A percentile compares a stretch with the other conserved stretches of the same genome.
phyloP scores from a whole-genome alignment of 1,140 invertebrate species.

The Orius insidiosus region DNA sequence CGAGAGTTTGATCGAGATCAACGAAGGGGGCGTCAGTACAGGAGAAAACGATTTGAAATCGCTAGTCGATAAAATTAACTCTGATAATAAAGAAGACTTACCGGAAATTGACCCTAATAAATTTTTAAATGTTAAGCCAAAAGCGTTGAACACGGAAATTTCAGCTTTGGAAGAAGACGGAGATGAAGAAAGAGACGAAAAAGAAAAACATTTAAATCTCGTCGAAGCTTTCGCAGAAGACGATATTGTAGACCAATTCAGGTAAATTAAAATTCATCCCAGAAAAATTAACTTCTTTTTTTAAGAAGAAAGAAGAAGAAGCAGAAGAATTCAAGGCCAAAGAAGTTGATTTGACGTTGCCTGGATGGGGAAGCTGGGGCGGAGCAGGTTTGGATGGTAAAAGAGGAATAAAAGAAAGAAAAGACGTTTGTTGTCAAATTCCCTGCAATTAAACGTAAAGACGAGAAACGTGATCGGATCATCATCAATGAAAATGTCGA shows the following conservation, averaged over 20 bases:
- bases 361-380: slow-evolving; percentile 91
- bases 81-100: slow-evolving; percentile 5
- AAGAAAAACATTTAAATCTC: slow-evolving; percentile 51
- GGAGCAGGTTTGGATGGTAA: slow-evolving; percentile 55
- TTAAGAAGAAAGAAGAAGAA: slow-evolving; percentile 58
- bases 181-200: slow-evolving; percentile 33
- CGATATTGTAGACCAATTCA: slow-evolving; percentile 78
- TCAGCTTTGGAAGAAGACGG: slow-evolving; percentile 36
- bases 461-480: slow-evolving; percentile 60
- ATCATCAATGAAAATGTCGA: slow-evolving; percentile 70
- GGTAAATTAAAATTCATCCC: too few relatives aligned
- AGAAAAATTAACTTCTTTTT: too few relatives aligned
- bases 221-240: slow-evolving; percentile 90
- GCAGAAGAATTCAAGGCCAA: slow-evolving; percentile 37
- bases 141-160: slow-evolving; percentile 38
- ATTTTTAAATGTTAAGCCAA: slow-evolving; percentile 42
- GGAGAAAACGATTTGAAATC: slow-evolving; percentile 3
- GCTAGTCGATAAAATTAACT: background rate
- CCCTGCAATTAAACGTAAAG: slow-evolving; percentile 36
- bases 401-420: slow-evolving; percentile 34
- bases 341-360: slow-evolving; percentile 60
- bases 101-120: slow-evolving; percentile 49
- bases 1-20: slow-evolving; percentile 4
- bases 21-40: slow-evolving; percentile 6
- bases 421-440: slow-evolving; percentile 33